phyloP scores from a whole-genome alignment of 2,113 vertebrate genomes.

The Pelecanus crispus region DNA sequence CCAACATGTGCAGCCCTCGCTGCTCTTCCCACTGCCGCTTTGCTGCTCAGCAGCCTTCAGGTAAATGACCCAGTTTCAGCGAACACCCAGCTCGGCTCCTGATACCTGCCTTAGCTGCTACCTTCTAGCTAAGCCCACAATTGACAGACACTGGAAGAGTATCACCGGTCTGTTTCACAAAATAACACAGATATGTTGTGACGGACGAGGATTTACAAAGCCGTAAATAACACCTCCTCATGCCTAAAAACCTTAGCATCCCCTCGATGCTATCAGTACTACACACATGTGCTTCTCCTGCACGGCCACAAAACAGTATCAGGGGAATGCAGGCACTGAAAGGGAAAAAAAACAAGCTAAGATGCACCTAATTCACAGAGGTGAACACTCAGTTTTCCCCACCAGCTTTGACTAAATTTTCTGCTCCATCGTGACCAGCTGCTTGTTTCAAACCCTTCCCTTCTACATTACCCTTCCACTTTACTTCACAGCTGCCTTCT shows the following conservation, averaged over 20 bases:
- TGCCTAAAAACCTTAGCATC: background rate
- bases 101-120: background rate
- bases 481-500: background rate
- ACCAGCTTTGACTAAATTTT: background rate
- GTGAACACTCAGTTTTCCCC: background rate
- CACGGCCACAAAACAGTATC: rapidly evolving
- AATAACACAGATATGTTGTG: background rate
- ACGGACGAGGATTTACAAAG: background rate
- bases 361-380: background rate
- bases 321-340: background rate
- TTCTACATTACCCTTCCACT: background rate
- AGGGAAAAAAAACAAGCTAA: background rate
- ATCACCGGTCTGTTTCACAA: background rate
- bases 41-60: background rate
- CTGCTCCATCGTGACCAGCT: background rate
- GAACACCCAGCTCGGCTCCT: background rate
- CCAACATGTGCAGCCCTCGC: rapidly evolving
- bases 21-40: background rate
- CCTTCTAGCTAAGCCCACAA: background rate
- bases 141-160: background rate
- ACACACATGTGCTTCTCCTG: background rate
- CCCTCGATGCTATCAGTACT: too few species aligned
- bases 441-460: background rate
- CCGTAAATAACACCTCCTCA: rapidly evolving
- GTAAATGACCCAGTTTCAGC: background rate